Evolutionary conservation across 1,140 invertebrate genomes (phyloP).

Genomic region (Theocolax elegans): DNA sequence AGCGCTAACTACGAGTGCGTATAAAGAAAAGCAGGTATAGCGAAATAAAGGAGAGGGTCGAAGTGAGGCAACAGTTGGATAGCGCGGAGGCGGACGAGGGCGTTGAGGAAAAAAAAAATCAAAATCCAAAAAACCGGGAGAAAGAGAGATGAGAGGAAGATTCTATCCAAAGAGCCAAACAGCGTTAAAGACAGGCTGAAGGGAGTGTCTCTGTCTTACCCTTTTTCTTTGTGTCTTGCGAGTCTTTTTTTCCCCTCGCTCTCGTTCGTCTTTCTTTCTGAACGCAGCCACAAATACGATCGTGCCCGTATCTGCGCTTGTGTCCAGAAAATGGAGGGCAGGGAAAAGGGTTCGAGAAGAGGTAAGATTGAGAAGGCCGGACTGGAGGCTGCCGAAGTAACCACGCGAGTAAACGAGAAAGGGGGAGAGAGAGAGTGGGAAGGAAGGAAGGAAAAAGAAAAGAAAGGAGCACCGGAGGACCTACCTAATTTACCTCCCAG

Average conservation of each 20-base stretch:
- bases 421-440: slow-evolving; percentile 20
- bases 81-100: slow-evolving; percentile 34
- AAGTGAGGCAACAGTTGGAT: slow-evolving; percentile 44
- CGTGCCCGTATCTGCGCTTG: neutral
- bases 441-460: slow-evolving; percentile 18
- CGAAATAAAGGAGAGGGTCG: slow-evolving; percentile 50
- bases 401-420: neutral
- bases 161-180: slow-evolving; percentile 31
- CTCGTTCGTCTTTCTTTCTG: slow-evolving; percentile 35
- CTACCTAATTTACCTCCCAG: slow-evolving; percentile 70
- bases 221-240: slow-evolving; percentile 19
- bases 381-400: neutral
- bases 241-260: slow-evolving; percentile 14
- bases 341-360: slow-evolving; percentile 5
- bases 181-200: slow-evolving; percentile 31
- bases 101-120: slow-evolving; percentile 1
- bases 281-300: neutral
- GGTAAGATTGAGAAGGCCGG: slow-evolving; percentile 40
- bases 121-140: slow-evolving; percentile 5
- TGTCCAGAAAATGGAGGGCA: slow-evolving; percentile 12
- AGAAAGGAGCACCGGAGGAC: slow-evolving; percentile 54
- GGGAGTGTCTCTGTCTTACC: slow-evolving; percentile 29
- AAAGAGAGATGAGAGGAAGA: slow-evolving; percentile 21
- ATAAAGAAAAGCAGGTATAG: slow-evolving; percentile 24
- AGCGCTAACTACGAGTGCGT: slow-evolving; percentile 17